Evolutionary conservation across 2,888 invertebrate species (phyloP).

Genomic region (Euclidia mi): DNA sequence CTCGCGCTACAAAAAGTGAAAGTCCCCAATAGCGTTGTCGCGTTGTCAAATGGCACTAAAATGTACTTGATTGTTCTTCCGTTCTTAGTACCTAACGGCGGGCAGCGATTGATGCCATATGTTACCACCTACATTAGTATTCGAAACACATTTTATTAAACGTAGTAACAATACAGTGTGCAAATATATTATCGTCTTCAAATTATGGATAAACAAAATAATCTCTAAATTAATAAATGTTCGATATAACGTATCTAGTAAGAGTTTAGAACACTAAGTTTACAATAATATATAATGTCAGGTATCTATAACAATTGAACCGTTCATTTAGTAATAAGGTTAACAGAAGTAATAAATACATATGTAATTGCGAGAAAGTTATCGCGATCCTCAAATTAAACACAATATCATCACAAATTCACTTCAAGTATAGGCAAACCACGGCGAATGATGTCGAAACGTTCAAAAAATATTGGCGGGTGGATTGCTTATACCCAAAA

Average conservation of each 20-base stretch:
- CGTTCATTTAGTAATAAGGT: not conserved
- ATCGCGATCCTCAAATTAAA: slow-evolving; percentile 14
- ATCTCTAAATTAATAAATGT: not conserved
- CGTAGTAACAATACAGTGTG: slow-evolving; percentile 9
- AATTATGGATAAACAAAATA: slow-evolving; percentile 4
- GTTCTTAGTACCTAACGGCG: slow-evolving; percentile 46
- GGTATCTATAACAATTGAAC: not conserved
- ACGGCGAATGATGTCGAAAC: slow-evolving; percentile 26
- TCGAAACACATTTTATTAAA: slow-evolving; percentile 19
- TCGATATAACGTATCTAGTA: not conserved
- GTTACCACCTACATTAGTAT: slow-evolving; percentile 24
- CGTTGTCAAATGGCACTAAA: slow-evolving; percentile 79
- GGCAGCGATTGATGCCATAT: slow-evolving; percentile 23
- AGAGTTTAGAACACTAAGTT: not conserved
- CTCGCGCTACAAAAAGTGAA: slow-evolving; percentile 39
- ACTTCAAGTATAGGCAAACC: slow-evolving; percentile 46
- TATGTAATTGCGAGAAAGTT: slow-evolving; percentile 8
- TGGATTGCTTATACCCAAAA: slow-evolving; percentile 56
- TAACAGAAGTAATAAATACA: slow-evolving; percentile 2
- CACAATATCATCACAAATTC: not conserved
- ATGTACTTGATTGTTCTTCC: slow-evolving; percentile 75
- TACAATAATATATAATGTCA: not conserved
- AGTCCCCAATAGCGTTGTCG: slow-evolving; percentile 56
- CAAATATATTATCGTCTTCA: slow-evolving; percentile 7
- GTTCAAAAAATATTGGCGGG: slow-evolving; percentile 41